Percentiles rank a stretch among this genome's conserved stretches.
These are phyloP conservation scores for Dynastes hyllus DNA, from an alignment of 2,888 invertebrate genomes.

Conservation along the genomic window DNA sequence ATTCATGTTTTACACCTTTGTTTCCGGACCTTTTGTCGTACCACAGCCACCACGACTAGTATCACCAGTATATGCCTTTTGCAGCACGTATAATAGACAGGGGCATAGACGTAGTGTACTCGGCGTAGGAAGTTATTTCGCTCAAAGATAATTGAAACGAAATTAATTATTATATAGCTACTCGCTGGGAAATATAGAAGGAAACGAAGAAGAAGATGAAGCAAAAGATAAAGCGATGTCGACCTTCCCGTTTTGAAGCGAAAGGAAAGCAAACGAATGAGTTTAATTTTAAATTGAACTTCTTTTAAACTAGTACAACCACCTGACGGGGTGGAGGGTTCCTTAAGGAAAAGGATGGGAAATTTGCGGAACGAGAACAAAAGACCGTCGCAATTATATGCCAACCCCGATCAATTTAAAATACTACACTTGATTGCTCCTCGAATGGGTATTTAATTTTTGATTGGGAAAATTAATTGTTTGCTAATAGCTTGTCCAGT, in stretches of 20 bases:
- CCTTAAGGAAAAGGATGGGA: background rate
- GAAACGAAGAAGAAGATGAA: background rate
- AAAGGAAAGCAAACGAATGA: background rate
- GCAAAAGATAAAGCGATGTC: background rate
- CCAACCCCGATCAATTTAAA: slow-evolving; percentile 30
- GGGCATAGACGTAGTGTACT: background rate
- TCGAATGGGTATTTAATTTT: slow-evolving; percentile 19
- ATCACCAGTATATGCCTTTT: too few relatives aligned
- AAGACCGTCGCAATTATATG: slow-evolving; percentile 13
- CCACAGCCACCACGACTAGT: too few relatives aligned
- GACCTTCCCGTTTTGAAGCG: background rate
- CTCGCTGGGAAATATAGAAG: background rate
- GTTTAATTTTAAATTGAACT: slow-evolving; percentile 43
- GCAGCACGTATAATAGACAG: too few relatives aligned
- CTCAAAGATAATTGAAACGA: slow-evolving; percentile 31
- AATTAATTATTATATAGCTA: slow-evolving; percentile 28
- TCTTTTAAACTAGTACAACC: slow-evolving; percentile 26
- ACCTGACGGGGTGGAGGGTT: background rate
- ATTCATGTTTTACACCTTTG: slow-evolving; percentile 63
- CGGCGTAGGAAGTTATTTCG: slow-evolving; percentile 5
- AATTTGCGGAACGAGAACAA: slow-evolving; percentile 17
- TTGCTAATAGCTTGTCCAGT: slow-evolving; percentile 7
- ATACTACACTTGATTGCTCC: slow-evolving; percentile 36
- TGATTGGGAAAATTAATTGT: slow-evolving; percentile 39
- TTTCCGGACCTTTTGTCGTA: slow-evolving; percentile 29